These are phyloP conservation scores for Eubucco bourcierii DNA, from an alignment of 2,113 vertebrate genomes.

Conservation along the genomic window DNA sequence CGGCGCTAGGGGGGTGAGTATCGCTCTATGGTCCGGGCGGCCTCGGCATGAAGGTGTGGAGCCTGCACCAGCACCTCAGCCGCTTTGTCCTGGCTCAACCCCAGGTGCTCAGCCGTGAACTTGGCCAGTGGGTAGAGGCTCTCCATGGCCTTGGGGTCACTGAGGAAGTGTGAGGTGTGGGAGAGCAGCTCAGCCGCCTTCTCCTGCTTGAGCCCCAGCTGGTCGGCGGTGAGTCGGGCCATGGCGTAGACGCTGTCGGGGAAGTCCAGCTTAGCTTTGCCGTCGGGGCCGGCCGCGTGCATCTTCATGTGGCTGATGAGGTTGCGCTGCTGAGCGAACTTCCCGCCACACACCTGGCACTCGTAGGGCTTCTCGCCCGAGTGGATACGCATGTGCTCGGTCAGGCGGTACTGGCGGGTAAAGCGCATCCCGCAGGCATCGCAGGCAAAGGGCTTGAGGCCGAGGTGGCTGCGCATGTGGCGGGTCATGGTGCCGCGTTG, in stretches of 20 bases:
- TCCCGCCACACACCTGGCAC: constrained; percentile 98
- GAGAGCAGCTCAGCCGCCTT: constrained; percentile 91
- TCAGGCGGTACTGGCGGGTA: constrained; percentile 97
- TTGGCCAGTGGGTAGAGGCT: constrained; percentile 94
- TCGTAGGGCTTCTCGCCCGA: constrained; percentile 98
- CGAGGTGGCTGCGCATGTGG: constrained; percentile 98
- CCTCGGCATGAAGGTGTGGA: constrained; percentile 78
- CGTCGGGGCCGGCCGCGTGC: constrained; percentile 87
- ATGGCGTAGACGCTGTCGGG: constrained; percentile 92
- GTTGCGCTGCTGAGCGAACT: constrained; percentile 99
- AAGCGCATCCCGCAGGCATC: constrained; percentile 99
- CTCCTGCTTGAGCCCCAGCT: constrained; percentile 93
- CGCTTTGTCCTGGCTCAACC: constrained; percentile 90
- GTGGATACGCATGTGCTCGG: constrained; percentile 99
- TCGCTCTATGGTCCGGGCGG: constrained; percentile 88
- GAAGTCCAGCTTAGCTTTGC: constrained; percentile 93
- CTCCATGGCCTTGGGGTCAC: constrained; percentile 91
- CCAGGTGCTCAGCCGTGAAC: constrained; percentile 90
- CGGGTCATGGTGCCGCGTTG: constrained; percentile 99
- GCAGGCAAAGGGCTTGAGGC: constrained; percentile 97
- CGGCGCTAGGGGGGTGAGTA: constrained; percentile 89
- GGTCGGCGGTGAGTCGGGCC: constrained; percentile 92
- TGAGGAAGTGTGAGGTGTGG: constrained; percentile 91
- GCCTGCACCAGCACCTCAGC: constrained; percentile 86
- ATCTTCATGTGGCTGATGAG: constrained; percentile 99